Conservation (phyloP, 2,797 vertebrate genomes). For the Nasua narica region DNA sequence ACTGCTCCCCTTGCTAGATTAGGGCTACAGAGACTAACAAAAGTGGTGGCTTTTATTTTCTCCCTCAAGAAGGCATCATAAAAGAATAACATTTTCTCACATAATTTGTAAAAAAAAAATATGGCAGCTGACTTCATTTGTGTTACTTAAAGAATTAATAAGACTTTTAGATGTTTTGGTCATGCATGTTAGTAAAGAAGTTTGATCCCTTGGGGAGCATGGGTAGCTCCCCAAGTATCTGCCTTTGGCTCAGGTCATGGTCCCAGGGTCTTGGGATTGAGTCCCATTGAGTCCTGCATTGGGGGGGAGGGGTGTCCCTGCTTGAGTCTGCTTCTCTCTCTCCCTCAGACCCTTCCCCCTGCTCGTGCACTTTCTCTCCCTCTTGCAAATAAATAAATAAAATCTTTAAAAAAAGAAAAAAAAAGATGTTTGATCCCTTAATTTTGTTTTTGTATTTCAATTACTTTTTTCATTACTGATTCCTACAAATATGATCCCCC, state of each 20-base stretch:
- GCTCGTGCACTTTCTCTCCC: too few relatives aligned
- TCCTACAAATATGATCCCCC: neutral
- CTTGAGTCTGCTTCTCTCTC: too few relatives aligned
- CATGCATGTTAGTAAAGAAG: neutral
- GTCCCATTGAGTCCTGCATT: too few relatives aligned
- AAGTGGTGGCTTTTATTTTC: conserved; percentile 2
- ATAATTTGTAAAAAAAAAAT: neutral
- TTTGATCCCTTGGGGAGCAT: neutral
- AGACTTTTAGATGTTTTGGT: neutral
- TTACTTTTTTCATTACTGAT: neutral
- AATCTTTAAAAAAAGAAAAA: too few relatives aligned
- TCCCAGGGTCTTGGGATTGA: too few relatives aligned
- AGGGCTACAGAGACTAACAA: neutral
- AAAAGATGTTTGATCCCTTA: neutral
- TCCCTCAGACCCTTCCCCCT: too few relatives aligned
- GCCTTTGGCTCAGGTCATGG: too few relatives aligned
- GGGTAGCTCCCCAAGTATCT: too few relatives aligned
- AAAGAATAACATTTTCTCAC: neutral
- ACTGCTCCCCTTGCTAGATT: neutral
- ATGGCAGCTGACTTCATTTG: neutral
- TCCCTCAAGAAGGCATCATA: neutral
- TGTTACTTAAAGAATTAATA: neutral
- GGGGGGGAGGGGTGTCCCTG: too few relatives aligned
- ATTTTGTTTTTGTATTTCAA: neutral
- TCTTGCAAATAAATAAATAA: too few relatives aligned